A percentile compares a stretch with the other conserved stretches of the same genome.
These are phyloP conservation scores for Oreochromis mossambicus DNA, from an alignment of 2,797 vertebrate genomes.

Conservation along the genomic window DNA sequence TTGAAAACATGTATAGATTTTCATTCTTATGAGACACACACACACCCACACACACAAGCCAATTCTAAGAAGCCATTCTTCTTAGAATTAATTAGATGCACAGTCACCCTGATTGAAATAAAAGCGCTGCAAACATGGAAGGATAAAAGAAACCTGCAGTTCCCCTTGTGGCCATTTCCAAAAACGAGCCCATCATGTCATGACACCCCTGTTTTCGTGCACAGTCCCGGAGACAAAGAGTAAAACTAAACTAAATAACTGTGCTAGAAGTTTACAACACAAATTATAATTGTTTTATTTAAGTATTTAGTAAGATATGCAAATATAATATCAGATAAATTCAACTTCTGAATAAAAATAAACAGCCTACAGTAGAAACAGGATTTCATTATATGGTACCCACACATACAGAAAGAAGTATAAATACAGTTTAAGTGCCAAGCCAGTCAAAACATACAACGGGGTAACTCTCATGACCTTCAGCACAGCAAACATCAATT, in stretches of 20 bases:
- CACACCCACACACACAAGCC: accelerated
- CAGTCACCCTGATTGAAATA: background rate
- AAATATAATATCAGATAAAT: background rate
- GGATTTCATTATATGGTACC: background rate
- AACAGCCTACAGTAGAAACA: background rate
- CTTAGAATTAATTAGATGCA: background rate
- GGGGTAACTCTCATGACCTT: background rate
- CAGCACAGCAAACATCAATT: background rate
- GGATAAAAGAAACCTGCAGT: background rate
- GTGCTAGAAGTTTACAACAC: background rate
- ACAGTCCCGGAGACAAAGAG: background rate
- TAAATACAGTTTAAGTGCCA: background rate
- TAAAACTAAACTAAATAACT: background rate
- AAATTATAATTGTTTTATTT: background rate
- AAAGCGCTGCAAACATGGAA: background rate
- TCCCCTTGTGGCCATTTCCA: background rate
- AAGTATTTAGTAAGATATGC: background rate
- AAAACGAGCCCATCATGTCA: background rate
- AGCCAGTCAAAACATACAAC: background rate
- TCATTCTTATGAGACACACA: background rate
- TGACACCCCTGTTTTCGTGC: accelerated
- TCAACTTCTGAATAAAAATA: background rate
- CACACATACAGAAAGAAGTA: background rate
- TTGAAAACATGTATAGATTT: background rate
- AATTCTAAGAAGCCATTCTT: background rate